phyloP scores from a whole-genome alignment of 2,113 vertebrate species.

The Chloebia gouldiae region DNA sequence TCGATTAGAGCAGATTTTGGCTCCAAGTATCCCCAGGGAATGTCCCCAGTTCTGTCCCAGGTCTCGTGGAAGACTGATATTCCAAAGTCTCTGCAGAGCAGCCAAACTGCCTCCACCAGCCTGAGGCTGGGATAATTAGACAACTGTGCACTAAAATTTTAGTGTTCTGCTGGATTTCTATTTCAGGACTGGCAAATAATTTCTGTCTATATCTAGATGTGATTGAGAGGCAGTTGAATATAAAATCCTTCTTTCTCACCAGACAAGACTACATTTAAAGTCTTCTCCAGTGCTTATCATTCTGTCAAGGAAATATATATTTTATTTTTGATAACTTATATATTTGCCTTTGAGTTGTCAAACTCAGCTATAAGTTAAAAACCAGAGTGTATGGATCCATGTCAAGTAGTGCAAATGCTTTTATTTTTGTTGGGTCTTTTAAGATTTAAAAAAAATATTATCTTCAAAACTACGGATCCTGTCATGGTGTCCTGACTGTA shows the following conservation, averaged over 20 bases:
- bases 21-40: background rate
- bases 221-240: background rate
- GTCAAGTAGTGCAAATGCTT: background rate
- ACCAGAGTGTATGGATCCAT: background rate
- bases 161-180: background rate
- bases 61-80: background rate
- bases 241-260: background rate
- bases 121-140: background rate
- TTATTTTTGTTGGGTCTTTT: background rate
- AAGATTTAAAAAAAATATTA: background rate
- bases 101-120: background rate
- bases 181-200: background rate
- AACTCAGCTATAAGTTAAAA: background rate
- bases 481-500: background rate
- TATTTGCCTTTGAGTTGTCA: background rate
- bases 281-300: background rate
- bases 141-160: background rate
- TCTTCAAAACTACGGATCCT: background rate
- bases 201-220: background rate
- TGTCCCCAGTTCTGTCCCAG: background rate
- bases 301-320: background rate
- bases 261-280: background rate
- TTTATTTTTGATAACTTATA: background rate
- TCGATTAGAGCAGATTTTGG: background rate
- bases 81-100: background rate